Evolutionary conservation across 2,888 invertebrate genomes (phyloP), one percentile per base, ranked within the genome.

Genomic region (Leptopterna dolabrata): DNA sequence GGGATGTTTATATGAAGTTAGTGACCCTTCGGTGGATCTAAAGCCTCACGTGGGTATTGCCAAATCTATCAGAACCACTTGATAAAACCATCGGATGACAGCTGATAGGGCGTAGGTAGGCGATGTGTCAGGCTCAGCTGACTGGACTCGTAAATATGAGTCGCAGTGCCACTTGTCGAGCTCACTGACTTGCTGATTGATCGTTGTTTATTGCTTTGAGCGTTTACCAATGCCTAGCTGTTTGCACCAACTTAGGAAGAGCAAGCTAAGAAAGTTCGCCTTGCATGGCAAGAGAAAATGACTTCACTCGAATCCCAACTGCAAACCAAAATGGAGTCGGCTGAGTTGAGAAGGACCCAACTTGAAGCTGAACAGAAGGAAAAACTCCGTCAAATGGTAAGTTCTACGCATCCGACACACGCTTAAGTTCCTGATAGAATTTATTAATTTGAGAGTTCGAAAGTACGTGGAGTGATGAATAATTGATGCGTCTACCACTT

Each of bases 301-400:
- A 94, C 94, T 90, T 94, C 95, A 91, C 92, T 96, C 88, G 95
- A 95, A 92, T 92, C 92, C 90, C 93, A 95, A 90, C 95, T 96
- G 90, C 95, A 95, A 91, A 94, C 93, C 88, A 95, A 95, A 91
- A 92, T 95, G 91, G 94, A 94, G 90, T 93, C 93, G 87, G 95
- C 95, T 84, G 95, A 95, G 90, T 94, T 94, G 91, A 95, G 97
- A 91, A 94, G 96, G 80, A 94, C 95, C 91, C 94, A 94, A 90
- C 93, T 95, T 89, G 96, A 96, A 91, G 94, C 94, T 90, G 96
- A 96, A 91, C 95, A 96, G 91, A 94, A 94, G 92, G 96, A 96
- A 92, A 95, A 95, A 91, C 93, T 96, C 90, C 95, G 95, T 91
- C 95, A 94, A 92, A 95, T 96, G 91, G 96, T 96, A 92, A 94